A percentile compares a stretch with the other conserved stretches of the same genome.
Conservation (phyloP, 2,888 invertebrate species). For the Diaperis boleti region DNA sequence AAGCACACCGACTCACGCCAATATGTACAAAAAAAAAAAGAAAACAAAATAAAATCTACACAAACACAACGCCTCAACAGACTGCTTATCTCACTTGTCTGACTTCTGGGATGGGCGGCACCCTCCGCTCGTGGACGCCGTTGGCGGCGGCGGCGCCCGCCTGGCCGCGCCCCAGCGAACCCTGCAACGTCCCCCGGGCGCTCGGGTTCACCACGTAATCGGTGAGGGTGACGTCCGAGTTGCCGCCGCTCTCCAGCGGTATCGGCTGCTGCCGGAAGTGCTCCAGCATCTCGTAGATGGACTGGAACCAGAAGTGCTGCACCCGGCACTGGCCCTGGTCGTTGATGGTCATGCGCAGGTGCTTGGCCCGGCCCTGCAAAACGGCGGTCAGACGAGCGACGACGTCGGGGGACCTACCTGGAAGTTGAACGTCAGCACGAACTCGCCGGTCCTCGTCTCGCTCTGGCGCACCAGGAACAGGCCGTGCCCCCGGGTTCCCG, state of each 20-base stretch:
- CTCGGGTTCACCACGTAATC: constrained; percentile 82
- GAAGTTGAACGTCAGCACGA: constrained; percentile 97
- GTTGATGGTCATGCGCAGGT: constrained; percentile 94
- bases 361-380: constrained; percentile 82
- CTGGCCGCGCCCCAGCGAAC: constrained; percentile 49
- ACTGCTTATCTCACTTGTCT: constrained; percentile 67
- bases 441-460: constrained; percentile 96
- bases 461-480: constrained; percentile 96
- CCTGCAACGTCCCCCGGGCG: constrained; percentile 57
- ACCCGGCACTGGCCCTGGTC: constrained; percentile 94
- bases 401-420: too few species aligned
- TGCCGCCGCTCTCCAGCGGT: constrained; percentile 95
- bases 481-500: constrained; percentile 89
- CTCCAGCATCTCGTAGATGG: constrained; percentile 97
- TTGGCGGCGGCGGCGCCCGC: constrained; percentile 54
- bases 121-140: constrained; percentile 63
- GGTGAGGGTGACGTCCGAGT: constrained; percentile 91
- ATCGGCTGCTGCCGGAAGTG: constrained; percentile 96
- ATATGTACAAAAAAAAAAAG: constrained; percentile 54
- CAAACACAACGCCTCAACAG: constrained; percentile 68
- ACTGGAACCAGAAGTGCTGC: constrained; percentile 94
- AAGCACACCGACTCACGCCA: constrained; percentile 16
- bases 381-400: too few species aligned
- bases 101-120: constrained; percentile 63
- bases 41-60: constrained; percentile 50